Conservation (phyloP, 2,113 vertebrate species). For the Nycticebus coucang region DNA sequence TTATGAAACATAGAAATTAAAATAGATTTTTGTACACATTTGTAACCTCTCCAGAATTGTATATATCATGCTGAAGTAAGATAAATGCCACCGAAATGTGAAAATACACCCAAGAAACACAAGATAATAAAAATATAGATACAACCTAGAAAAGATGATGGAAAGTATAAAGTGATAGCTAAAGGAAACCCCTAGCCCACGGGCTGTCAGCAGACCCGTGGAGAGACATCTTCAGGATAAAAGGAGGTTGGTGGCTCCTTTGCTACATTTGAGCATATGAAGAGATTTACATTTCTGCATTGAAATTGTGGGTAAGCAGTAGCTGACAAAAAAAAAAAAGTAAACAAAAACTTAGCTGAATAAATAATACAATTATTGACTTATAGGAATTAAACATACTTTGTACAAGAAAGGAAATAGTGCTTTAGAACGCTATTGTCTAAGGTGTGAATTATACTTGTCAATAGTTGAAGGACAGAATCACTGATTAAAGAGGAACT, state of each 20-base stretch:
- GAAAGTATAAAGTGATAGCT: too few species aligned
- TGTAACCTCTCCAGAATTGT: neutral
- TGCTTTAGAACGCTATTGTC: neutral
- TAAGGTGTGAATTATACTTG: too few species aligned
- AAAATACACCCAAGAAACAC: neutral
- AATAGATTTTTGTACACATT: neutral
- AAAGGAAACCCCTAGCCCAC: too few species aligned
- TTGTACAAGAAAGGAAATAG: neutral
- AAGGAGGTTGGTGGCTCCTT: neutral
- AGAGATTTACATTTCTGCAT: neutral
- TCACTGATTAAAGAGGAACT: neutral
- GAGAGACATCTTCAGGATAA: too few species aligned
- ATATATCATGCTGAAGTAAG: neutral
- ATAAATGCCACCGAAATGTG: neutral
- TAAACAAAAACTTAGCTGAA: neutral
- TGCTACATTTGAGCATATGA: neutral
- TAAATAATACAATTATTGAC: neutral
- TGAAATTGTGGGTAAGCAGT: neutral
- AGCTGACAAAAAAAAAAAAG: neutral
- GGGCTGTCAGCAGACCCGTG: too few species aligned
- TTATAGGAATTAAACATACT: neutral
- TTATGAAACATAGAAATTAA: neutral
- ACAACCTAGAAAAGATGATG: neutral
- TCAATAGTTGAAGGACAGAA: too few species aligned
- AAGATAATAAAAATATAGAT: neutral